Evolutionary conservation across 1,140 invertebrate species (phyloP), one percentile per base, ranked within the genome.

Genomic region (Lasaia peninsularis): DNA sequence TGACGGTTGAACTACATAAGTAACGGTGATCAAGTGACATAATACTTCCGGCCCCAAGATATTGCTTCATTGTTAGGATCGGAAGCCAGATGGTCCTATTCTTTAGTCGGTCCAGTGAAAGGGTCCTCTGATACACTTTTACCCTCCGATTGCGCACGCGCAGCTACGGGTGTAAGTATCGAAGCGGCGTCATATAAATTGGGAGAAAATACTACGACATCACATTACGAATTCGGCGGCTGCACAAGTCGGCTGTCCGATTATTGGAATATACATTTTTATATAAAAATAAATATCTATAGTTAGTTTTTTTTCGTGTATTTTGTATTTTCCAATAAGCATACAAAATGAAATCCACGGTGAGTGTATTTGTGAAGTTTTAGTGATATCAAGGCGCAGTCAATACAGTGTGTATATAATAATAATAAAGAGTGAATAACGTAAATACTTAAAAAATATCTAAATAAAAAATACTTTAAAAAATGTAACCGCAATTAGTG

Each of bases 211-310:
- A 69, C 76, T 55, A 65, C 67, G 67, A 78, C 79, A 79, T 72
- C 73, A 84, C 85, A 88, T 88, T 88, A 80, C 79, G 64, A 86
- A 86, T 88, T 88, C 83, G 83, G 83, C 83, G 76, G 81, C 77
- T 84, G 83, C 71, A 67, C 67, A 40, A 69, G 57, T 48, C 79
- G 69, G 83, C 74, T 79, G 84, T 76, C 68, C 74, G 78, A 78
- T 78, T 62, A 60, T 63, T 69, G 51, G 63, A 66, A 65, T 66
- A 73, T 65, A 69, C 60, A 58, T 34, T 63, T 73, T 73, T 67
- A 70, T 75, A 72, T 44, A 40, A 32, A 40, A 70, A 65, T 67
- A 74, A 62, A 50, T 62, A 55, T 66, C 69, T 52, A 77, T 69
- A 81, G 80, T 85, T 78, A 70, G 81, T 83, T 83, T 86, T 76